Base-by-base conservation (phyloP, 37 sponge, comb jelly and placozoan genomes). In the Halisarca cf. caerulea region DNA sequence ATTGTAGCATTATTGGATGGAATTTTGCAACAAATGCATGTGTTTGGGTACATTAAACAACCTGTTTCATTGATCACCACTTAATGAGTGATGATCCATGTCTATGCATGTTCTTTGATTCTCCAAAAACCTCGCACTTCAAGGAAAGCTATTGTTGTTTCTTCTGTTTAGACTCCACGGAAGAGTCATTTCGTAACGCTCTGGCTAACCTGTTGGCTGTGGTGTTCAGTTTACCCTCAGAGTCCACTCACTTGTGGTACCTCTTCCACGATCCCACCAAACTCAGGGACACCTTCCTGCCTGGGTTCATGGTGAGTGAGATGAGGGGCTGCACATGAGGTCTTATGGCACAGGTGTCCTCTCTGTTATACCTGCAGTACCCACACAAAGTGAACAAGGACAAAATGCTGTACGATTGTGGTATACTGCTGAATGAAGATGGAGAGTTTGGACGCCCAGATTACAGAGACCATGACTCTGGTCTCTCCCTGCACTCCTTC, bases 401-500 rank as follows among this genome's bases (percentile, higher is more conserved):
- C 20, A 60, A 8, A 34, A 62, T 43, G 60, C 9, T 82, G 66
- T 82, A 64, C 24, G 47, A 70, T 37, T 83, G 73, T 44, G 57
- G 72, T 3, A 70, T 70, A 27, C 58, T 68, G 77, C 83, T 96
- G 55, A 86, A 89, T 33, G 86, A 85, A 23, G 96, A 96, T 18
- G 97, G 97, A 2, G 60, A 88, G 64, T 94, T 69, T 88, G 97
- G 92, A 0, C 82, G 94, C 0, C 86, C 86, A 24, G 92, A 91
- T 78, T 96, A 96, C 85, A 58, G 44, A 17, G 82, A 84, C 24
- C 88, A 92, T 73, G 88, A 90, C 68, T 47, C 83, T 0, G 45
- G 90, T 9, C 87, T 89, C 89, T 86, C 89, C 24, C 92, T 96
- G 30, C 97, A 93, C 72, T 94, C 97, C 4, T 86, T 89, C 80